A percentile compares a stretch with the other conserved stretches of the same genome.
These are phyloP conservation scores for Pomacea canaliculata DNA, from an alignment of 2,888 invertebrate species.

Conservation along the genomic window DNA sequence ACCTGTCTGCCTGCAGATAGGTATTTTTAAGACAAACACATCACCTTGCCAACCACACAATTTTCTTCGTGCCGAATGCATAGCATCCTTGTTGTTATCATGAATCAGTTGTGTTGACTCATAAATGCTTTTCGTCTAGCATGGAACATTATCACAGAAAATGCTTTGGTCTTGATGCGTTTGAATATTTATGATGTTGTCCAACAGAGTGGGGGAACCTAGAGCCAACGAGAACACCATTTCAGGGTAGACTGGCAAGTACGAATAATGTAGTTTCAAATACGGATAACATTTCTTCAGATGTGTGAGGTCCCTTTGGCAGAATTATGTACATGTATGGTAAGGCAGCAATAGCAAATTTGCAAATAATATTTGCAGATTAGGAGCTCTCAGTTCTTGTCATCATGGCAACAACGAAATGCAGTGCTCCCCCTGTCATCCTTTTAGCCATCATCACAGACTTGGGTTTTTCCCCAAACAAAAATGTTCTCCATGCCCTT, in stretches of 20 bases:
- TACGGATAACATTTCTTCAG: background rate
- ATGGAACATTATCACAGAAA: slow-evolving; percentile 18
- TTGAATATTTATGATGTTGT: slow-evolving; percentile 1
- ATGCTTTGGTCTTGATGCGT: slow-evolving; percentile 11
- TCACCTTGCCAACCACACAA: background rate
- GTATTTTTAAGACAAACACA: background rate
- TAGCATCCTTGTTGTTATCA: background rate
- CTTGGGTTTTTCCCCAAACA: background rate
- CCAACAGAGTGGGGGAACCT: background rate
- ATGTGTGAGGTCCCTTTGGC: slow-evolving; percentile 3
- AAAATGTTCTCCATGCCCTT: background rate
- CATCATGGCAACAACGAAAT: too few relatives aligned
- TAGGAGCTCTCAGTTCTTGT: background rate
- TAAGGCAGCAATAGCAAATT: slow-evolving; percentile 4
- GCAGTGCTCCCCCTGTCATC: background rate
- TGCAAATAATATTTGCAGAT: slow-evolving; percentile 5
- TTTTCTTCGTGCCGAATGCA: background rate
- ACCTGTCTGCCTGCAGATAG: slow-evolving; percentile 1
- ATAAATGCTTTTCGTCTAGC: background rate
- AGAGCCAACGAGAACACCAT: background rate
- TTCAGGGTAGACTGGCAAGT: background rate
- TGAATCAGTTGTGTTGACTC: background rate
- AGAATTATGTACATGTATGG: background rate
- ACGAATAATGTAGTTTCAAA: background rate
- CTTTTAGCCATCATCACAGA: background rate